Conservation (phyloP, 2,113 vertebrate species). For the Fregata magnificens region DNA sequence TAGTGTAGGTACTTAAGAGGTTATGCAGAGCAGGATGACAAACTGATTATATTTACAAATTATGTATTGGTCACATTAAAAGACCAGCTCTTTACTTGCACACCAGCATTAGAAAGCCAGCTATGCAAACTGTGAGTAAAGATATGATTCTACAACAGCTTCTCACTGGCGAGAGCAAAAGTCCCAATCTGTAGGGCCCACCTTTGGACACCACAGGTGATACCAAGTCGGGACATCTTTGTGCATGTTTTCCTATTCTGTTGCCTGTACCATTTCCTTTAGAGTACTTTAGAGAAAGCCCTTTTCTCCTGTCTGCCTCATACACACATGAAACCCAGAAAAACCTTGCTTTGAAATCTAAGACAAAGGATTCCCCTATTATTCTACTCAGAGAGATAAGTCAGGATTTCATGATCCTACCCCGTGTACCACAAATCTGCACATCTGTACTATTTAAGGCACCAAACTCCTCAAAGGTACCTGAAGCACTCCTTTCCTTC, state of each 20-base stretch:
- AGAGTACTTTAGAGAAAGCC: neutral
- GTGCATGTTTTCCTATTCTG: neutral
- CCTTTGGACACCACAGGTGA: neutral
- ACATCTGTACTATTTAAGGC: neutral
- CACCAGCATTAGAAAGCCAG: neutral
- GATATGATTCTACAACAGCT: neutral
- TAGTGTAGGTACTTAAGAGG: constrained; percentile 34
- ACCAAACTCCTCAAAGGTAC: neutral
- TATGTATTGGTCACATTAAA: neutral
- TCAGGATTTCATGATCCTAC: neutral
- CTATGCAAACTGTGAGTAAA: neutral
- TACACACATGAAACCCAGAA: neutral
- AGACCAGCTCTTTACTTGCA: neutral
- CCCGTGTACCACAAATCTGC: neutral
- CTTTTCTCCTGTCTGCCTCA: neutral
- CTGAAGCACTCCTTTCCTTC: neutral
- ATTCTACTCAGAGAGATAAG: neutral
- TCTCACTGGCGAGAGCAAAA: neutral
- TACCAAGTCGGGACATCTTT: accelerated
- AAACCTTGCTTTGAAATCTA: neutral
- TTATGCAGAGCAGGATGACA: constrained; percentile 20
- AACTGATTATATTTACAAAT: constrained; percentile 32
- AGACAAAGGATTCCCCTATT: neutral
- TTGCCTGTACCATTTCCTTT: neutral
- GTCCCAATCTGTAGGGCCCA: too few relatives aligned